Evolutionary conservation across 1,140 invertebrate species (phyloP).

Genomic region (Papilio xuthus): DNA sequence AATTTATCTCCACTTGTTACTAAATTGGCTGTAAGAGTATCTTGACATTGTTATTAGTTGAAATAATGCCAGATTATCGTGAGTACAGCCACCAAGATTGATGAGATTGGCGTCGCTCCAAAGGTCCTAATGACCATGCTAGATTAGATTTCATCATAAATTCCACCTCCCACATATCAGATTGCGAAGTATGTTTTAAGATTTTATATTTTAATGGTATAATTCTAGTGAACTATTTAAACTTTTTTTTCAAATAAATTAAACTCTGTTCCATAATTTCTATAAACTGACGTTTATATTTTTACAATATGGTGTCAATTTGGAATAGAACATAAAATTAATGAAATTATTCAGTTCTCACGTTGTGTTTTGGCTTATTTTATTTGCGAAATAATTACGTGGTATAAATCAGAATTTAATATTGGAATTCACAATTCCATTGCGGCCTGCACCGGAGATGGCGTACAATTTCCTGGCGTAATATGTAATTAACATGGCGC

Average conservation of each 20-base stretch:
- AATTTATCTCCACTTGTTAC: background rate
- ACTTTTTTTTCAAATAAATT: no score
- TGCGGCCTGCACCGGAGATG: constrained; percentile 19
- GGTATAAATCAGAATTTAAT: background rate
- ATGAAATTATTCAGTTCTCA: background rate
- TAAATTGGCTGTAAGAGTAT: background rate
- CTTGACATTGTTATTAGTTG: constrained; percentile 5
- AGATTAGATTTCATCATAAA: constrained; percentile 22
- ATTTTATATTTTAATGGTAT: background rate
- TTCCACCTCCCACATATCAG: background rate
- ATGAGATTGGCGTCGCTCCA: constrained; percentile 9
- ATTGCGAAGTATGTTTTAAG: background rate
- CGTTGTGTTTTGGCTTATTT: background rate
- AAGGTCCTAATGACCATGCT: background rate
- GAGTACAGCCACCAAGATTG: background rate
- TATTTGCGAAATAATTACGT: background rate
- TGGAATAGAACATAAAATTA: background rate
- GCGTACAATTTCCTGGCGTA: constrained; percentile 14
- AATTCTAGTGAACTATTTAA: background rate
- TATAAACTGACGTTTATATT: background rate
- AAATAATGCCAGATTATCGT: constrained; percentile 17
- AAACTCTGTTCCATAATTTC: no score
- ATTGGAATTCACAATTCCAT: constrained; percentile 9
- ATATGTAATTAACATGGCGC: constrained; percentile 12
- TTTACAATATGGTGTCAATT: background rate